Conservation (phyloP, 35 echinoderm and acorn worm genomes). For the Heliocidaris tuberculata region DNA sequence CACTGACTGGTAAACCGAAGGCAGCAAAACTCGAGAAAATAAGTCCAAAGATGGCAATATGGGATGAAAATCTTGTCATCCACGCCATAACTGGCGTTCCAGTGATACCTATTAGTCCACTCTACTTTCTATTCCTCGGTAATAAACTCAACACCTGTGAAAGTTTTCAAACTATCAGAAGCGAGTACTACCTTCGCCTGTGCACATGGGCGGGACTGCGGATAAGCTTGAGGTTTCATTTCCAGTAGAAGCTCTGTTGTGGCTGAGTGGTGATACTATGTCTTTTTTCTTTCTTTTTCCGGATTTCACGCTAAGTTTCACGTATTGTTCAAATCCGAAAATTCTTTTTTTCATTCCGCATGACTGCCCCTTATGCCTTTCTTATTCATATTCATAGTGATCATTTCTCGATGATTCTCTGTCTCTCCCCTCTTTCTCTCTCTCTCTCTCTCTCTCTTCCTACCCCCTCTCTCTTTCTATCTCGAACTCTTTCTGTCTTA, state of each 20-base stretch:
- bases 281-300: not conserved
- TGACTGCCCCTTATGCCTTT: not conserved
- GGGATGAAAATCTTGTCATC: not conserved
- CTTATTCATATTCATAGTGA: not conserved
- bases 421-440: not conserved
- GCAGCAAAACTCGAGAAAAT: not conserved
- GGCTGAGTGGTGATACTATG: not conserved
- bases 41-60: not conserved
- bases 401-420: not conserved
- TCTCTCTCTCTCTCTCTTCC: not conserved
- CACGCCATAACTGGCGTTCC: not conserved
- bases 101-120: not conserved
- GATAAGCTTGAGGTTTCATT: not conserved
- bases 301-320: not conserved
- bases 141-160: not conserved
- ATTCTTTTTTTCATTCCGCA: not conserved
- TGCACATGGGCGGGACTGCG: not conserved
- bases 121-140: not conserved
- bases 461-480: not conserved
- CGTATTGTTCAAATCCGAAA: not conserved
- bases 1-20: not conserved
- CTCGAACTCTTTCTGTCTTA: too few species aligned
- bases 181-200: not conserved
- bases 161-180: not conserved
- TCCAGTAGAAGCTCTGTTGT: not conserved